phyloP scores from a whole-genome alignment of 2,797 vertebrate genomes.

The Pantherophis alleghaniensis region DNA sequence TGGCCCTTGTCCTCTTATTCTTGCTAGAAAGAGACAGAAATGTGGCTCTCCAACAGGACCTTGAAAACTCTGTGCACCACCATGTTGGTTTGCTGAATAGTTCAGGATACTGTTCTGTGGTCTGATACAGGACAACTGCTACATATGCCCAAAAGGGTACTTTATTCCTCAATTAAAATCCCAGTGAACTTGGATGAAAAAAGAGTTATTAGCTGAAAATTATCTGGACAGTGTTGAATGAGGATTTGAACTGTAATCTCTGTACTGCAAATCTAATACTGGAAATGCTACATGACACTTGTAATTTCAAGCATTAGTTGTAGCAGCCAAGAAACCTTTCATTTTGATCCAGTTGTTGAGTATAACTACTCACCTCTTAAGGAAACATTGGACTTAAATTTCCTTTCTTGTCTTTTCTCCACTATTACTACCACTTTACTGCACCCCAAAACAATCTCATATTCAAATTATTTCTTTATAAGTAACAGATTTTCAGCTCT shows the following conservation, averaged over 20 bases:
- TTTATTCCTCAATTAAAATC: neutral
- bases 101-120: neutral
- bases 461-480: neutral
- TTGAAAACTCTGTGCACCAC: neutral
- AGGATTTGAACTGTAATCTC: neutral
- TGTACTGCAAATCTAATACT: neutral
- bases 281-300: neutral
- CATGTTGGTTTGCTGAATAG: neutral
- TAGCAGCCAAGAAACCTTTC: neutral
- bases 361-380: neutral
- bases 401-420: neutral
- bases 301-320: neutral
- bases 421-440: neutral
- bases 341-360: neutral
- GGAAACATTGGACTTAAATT: neutral
- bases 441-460: neutral
- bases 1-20: neutral
- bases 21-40: neutral
- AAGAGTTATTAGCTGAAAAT: neutral
- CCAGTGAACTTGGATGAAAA: neutral
- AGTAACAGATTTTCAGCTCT: too few relatives aligned
- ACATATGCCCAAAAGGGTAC: neutral
- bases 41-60: neutral
- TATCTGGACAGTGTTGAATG: neutral
- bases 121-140: neutral